phyloP scores from a whole-genome alignment of 2,797 vertebrate species.

The Pantherophis alleghaniensis region DNA sequence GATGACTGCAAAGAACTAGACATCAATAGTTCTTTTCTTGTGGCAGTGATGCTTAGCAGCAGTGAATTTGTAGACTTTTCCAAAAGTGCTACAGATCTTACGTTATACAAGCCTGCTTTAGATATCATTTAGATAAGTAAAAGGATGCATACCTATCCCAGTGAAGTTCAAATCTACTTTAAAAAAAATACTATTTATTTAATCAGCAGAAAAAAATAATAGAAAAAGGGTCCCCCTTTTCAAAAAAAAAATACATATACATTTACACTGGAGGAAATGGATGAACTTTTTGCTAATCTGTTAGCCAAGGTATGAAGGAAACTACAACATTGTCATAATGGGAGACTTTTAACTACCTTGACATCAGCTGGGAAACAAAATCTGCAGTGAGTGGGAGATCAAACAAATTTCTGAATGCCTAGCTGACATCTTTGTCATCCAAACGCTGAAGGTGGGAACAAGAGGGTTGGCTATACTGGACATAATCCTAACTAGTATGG shows the following conservation, averaged over 20 bases:
- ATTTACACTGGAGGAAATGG: too few species aligned
- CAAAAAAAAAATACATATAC: neutral
- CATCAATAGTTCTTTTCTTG: neutral
- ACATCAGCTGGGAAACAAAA: too few species aligned
- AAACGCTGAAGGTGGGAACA: too few species aligned
- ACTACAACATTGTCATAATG: too few species aligned
- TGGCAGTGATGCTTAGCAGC: neutral
- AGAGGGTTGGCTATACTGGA: too few species aligned
- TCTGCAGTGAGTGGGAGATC: too few species aligned
- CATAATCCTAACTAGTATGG: too few species aligned
- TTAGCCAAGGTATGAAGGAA: too few species aligned
- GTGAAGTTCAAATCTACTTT: neutral
- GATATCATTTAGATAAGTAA: neutral
- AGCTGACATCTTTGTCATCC: too few species aligned
- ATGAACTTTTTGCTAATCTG: too few species aligned
- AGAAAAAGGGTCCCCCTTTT: neutral
- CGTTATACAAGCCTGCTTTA: neutral
- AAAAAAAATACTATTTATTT: neutral
- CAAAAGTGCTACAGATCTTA: neutral
- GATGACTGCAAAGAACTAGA: neutral
- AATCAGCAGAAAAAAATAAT: neutral
- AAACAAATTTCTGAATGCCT: too few species aligned
- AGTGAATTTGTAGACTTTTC: neutral
- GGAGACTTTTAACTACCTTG: too few species aligned
- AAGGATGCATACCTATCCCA: neutral